Conservation (phyloP, 2,797 vertebrate species). For the Selene dorsalis region DNA sequence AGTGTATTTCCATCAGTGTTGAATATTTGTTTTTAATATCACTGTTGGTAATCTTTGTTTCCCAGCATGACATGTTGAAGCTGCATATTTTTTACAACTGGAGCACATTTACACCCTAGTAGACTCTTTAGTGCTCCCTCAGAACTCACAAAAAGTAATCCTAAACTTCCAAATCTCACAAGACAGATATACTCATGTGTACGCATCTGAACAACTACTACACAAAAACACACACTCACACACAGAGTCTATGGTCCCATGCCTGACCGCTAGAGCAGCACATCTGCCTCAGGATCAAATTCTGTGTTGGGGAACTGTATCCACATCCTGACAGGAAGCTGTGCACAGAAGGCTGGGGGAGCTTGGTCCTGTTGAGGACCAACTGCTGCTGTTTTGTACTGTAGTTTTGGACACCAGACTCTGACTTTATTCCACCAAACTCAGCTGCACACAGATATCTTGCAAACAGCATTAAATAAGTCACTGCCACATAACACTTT, state of each 20-base stretch:
- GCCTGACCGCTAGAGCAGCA: constrained; percentile 73
- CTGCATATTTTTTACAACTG: neutral
- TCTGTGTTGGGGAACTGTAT: constrained; percentile 87
- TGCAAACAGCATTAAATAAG: constrained; percentile 5
- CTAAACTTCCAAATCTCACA: constrained; percentile 38
- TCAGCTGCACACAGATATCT: constrained; percentile 27
- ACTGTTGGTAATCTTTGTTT: constrained; percentile 3
- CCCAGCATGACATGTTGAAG: neutral
- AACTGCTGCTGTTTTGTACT: constrained; percentile 68
- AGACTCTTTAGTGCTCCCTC: neutral
- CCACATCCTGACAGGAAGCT: constrained; percentile 87
- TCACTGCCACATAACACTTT: neutral
- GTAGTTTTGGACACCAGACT: constrained; percentile 27
- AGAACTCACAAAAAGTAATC: constrained; percentile 35
- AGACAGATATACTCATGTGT: constrained; percentile 34
- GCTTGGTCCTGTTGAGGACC: constrained; percentile 61
- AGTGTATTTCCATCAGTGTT: neutral
- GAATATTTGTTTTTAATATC: neutral
- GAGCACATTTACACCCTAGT: neutral
- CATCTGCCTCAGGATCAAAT: constrained; percentile 81
- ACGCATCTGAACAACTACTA: constrained; percentile 35
- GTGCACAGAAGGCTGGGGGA: constrained; percentile 64
- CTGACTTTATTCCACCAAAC: constrained; percentile 46
- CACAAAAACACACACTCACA: constrained; percentile 38
- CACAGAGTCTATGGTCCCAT: constrained; percentile 41